Percentiles rank a stretch among this genome's conserved stretches.
phyloP scores from a whole-genome alignment of 2,888 invertebrate genomes.

The Scaptomyza parva region DNA sequence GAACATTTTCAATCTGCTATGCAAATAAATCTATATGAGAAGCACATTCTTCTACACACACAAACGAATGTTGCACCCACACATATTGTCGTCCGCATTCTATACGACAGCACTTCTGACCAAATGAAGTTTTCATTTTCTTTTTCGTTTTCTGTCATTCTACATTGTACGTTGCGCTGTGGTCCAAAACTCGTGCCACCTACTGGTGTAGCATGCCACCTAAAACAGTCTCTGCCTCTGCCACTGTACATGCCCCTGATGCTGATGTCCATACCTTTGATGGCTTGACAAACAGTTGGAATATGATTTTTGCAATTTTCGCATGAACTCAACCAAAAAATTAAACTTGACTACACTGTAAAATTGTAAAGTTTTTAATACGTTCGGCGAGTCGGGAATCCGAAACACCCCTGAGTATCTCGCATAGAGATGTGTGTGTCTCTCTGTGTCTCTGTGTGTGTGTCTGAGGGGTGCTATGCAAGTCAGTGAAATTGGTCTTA shows the following conservation, averaged over 20 bases:
- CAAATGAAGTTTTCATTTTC: conserved; percentile 53
- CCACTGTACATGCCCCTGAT: background rate
- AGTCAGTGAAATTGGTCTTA: conserved; percentile 19
- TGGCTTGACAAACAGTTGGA: conserved; percentile 80
- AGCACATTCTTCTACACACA: conserved; percentile 6
- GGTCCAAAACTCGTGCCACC: conserved; percentile 45
- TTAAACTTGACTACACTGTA: conserved; percentile 78
- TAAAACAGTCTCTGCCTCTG: conserved; percentile 6
- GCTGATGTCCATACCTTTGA: conserved; percentile 67
- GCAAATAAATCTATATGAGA: conserved; percentile 57
- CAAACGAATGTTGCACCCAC: conserved; percentile 53
- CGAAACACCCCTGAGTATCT: conserved; percentile 9
- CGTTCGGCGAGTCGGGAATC: conserved; percentile 55
- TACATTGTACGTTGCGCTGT: conserved; percentile 49
- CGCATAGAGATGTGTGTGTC: conserved; percentile 11
- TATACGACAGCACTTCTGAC: conserved; percentile 25
- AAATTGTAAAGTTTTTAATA: conserved; percentile 80
- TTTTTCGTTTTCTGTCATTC: conserved; percentile 52
- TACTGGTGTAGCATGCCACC: conserved; percentile 1
- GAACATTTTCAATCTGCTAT: conserved; percentile 71
- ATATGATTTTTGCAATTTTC: conserved; percentile 80
- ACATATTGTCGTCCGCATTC: background rate
- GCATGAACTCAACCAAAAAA: conserved; percentile 81
- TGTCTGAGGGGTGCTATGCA: conserved; percentile 14
- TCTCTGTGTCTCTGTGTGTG: conserved; percentile 16